phyloP scores from a whole-genome alignment of 2,888 invertebrate genomes.

The Lathronympha strigana region DNA sequence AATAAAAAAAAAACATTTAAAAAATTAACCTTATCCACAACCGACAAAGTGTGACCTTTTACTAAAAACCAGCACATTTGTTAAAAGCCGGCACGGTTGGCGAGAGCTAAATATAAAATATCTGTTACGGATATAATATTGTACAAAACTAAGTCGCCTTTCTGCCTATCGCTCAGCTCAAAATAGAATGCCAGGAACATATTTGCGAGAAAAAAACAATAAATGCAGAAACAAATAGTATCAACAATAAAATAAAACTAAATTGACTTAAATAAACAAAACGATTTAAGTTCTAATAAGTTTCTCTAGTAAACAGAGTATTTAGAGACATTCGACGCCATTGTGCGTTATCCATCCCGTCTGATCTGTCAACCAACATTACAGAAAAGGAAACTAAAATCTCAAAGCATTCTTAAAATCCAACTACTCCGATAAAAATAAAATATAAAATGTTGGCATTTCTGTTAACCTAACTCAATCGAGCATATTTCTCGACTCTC shows the following conservation, averaged over 20 bases:
- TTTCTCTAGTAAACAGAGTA: slow-evolving; percentile 24
- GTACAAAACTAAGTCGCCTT: slow-evolving; percentile 21
- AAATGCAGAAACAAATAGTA: slow-evolving; percentile 37
- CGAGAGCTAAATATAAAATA: slow-evolving; percentile 27
- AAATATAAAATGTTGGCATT: slow-evolving; percentile 29
- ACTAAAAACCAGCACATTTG: no score
- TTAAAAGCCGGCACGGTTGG: slow-evolving; percentile 18
- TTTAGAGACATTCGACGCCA: slow-evolving; percentile 26
- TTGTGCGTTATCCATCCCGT: slow-evolving; percentile 7
- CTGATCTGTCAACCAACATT: slow-evolving; percentile 29
- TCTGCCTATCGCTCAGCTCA: slow-evolving; percentile 21
- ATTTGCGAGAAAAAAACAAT: slow-evolving; percentile 28
- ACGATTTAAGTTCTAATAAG: slow-evolving; percentile 20
- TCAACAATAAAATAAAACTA: slow-evolving; percentile 34
- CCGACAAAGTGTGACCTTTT: no score
- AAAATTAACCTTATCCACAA: no score
- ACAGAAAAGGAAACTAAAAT: slow-evolving; percentile 21
- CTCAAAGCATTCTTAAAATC: slow-evolving; percentile 14
- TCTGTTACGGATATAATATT: slow-evolving; percentile 26
- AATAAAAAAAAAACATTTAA: no score
- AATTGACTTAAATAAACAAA: slow-evolving; percentile 31
- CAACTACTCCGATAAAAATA: slow-evolving; percentile 18
- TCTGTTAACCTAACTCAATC: slow-evolving; percentile 33
- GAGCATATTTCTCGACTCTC: slow-evolving; percentile 39
- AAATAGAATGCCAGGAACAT: slow-evolving; percentile 31